phyloP scores from a whole-genome alignment of 2,113 vertebrate species.

The Archilochus colubris region DNA sequence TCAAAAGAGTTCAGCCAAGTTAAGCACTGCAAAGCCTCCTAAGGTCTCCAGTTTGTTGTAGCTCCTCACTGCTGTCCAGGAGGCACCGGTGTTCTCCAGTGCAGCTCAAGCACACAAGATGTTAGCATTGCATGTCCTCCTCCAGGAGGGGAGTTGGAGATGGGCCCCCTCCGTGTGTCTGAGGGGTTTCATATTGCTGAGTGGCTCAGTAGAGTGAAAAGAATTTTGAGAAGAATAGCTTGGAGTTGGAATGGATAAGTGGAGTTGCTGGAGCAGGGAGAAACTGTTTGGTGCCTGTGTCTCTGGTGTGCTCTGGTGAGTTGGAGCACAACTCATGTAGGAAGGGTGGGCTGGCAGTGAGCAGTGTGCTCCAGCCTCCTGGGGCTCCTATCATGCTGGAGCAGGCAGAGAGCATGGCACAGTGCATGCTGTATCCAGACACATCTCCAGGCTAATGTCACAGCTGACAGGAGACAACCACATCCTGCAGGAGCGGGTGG shows the following conservation, averaged over 20 bases:
- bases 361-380: not conserved
- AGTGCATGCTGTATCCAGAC: not conserved
- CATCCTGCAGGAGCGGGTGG: not conserved
- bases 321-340: not conserved
- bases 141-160: not conserved
- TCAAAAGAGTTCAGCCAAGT: not conserved
- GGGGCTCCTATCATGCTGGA: not conserved
- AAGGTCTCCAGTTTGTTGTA: not conserved
- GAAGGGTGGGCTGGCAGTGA: not conserved
- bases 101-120: not conserved
- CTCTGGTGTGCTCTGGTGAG: not conserved
- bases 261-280: not conserved
- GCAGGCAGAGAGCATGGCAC: not conserved
- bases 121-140: not conserved
- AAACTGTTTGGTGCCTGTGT: not conserved
- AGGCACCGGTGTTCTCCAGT: not conserved
- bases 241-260: not conserved
- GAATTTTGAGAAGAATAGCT: not conserved
- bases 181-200: not conserved
- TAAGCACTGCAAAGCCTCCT: rapidly evolving
- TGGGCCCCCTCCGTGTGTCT: rapidly evolving
- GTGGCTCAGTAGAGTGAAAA: not conserved
- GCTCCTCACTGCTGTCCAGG: not conserved
- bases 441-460: not conserved
- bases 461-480: not conserved